These are phyloP conservation scores for Phrixothrix hirtus DNA, from an alignment of 2,888 invertebrate genomes.

Conservation along the genomic window DNA sequence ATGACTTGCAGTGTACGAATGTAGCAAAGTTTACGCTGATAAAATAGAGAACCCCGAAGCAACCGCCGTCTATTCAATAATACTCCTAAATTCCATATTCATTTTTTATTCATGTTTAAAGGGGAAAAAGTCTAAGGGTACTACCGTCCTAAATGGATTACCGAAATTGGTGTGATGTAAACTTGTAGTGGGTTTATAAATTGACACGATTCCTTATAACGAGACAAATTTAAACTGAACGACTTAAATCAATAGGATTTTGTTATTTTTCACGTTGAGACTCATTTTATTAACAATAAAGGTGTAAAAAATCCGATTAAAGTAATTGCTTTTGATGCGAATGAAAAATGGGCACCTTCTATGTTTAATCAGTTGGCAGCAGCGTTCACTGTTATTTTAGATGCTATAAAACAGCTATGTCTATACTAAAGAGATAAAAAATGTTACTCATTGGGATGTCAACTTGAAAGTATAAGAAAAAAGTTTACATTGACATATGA, in stretches of 20 bases:
- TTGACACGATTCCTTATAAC: conserved; percentile 22
- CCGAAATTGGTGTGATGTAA: conserved; percentile 29
- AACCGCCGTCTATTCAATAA: conserved; percentile 37
- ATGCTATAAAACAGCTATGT: conserved; percentile 11
- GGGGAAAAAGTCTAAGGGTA: conserved; percentile 30
- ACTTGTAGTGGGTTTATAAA: conserved; percentile 28
- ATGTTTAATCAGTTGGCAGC: conserved; percentile 3
- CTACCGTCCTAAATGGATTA: conserved; percentile 27
- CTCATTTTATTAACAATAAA: no score
- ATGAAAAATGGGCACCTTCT: no score
- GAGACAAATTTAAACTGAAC: background rate
- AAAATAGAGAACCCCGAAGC: conserved; percentile 24
- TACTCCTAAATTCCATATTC: conserved; percentile 39
- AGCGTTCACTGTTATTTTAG: conserved; percentile 1
- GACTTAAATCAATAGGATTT: no score
- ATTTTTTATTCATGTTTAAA: conserved; percentile 37
- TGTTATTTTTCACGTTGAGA: no score
- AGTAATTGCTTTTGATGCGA: no score
- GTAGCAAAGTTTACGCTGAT: conserved; percentile 29
- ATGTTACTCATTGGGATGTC: conserved; percentile 24
- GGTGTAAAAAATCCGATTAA: no score
- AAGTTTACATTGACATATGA: conserved; percentile 21
- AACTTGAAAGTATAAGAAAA: conserved; percentile 14
- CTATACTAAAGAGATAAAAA: conserved; percentile 17
- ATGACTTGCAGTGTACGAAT: conserved; percentile 29